Conservation (phyloP, 92 coral and sea anemone species). For the Palythoa heliodiscus region DNA sequence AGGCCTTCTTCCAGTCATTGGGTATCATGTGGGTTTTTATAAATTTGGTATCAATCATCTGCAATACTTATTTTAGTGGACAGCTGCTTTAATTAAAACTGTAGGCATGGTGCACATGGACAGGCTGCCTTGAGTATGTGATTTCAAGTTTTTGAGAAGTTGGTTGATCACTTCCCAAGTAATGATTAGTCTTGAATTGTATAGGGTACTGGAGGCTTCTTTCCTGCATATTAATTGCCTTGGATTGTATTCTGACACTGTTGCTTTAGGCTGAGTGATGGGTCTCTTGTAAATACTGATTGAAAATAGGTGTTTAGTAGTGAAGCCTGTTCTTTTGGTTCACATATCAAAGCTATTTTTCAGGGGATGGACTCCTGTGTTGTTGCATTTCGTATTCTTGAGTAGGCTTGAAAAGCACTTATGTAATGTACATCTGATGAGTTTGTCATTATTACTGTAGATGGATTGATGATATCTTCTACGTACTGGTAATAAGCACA, state of each 20-base stretch:
- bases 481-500: constrained; percentile 8
- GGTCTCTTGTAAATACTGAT: not conserved
- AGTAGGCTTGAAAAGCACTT: constrained; percentile 1
- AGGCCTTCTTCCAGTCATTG: no score
- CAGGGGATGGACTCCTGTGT: not conserved
- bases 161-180: no score
- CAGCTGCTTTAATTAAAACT: no score
- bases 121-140: no score
- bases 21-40: no score
- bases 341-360: not conserved
- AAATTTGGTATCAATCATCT: no score
- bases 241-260: no score
- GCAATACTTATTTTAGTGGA: no score
- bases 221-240: not conserved
- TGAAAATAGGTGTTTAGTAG: not conserved
- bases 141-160: no score
- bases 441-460: not conserved
- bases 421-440: not conserved
- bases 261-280: no score
- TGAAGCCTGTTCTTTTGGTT: not conserved
- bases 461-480: not conserved
- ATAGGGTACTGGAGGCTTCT: not conserved
- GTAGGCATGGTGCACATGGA: no score
- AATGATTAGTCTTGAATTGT: no score
- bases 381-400: not conserved